Conservation (phyloP, 2,113 vertebrate genomes). For the Chaetodon trifascialis region DNA sequence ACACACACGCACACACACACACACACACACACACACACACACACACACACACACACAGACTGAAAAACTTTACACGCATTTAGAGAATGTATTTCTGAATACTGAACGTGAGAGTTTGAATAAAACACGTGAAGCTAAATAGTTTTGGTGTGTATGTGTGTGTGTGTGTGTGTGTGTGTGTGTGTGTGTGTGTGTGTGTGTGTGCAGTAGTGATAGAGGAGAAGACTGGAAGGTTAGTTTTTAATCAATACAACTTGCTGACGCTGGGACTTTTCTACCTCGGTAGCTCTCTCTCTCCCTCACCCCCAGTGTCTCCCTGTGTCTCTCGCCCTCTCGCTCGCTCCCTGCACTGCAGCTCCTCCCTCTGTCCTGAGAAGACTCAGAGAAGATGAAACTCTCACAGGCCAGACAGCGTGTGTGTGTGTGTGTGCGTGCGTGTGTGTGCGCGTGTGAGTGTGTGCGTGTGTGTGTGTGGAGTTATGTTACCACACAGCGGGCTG, state of each 20-base stretch:
- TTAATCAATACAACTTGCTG: slow-evolving; percentile 99
- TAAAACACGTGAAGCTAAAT: slow-evolving; percentile 28
- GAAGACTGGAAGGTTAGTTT: slow-evolving; percentile 99
- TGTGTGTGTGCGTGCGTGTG: slow-evolving; percentile 85
- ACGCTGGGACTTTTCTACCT: slow-evolving; percentile 91
- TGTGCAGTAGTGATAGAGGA: slow-evolving; percentile 88
- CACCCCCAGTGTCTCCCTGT: slow-evolving; percentile 62
- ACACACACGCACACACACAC: slow-evolving; percentile 48
- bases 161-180: slow-evolving; percentile 21
- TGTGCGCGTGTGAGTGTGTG: slow-evolving; percentile 84
- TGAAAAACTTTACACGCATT: slow-evolving; percentile 42
- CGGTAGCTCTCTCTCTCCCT: slow-evolving; percentile 87
- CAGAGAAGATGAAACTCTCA: slow-evolving; percentile 85
- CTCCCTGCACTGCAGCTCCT: slow-evolving; percentile 73
- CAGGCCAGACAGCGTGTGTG: slow-evolving; percentile 78
- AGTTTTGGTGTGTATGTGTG: not conserved
- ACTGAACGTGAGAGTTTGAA: slow-evolving; percentile 48
- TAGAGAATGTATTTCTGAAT: slow-evolving; percentile 48
- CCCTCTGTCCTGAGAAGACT: slow-evolving; percentile 89
- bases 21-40: slow-evolving; percentile 58
- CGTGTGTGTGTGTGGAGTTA: slow-evolving; percentile 85
- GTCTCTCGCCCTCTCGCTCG: slow-evolving; percentile 63
- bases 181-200: slow-evolving; percentile 54
- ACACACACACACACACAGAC: slow-evolving; percentile 74
- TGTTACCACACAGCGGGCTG: slow-evolving; percentile 82